Conservation (phyloP, 2,113 vertebrate species). For the Phaetusa simplex region DNA sequence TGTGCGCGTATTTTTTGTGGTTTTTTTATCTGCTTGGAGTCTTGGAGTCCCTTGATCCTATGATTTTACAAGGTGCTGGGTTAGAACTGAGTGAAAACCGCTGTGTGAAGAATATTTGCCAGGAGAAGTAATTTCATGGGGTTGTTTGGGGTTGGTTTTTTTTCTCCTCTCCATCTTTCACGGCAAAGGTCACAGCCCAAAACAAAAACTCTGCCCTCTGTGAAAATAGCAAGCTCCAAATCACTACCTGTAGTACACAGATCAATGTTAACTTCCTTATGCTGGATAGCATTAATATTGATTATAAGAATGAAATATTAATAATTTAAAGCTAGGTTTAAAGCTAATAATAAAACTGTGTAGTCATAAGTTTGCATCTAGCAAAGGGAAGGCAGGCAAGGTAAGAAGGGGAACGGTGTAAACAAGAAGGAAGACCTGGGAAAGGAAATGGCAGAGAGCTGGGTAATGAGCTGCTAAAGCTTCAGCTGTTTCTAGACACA, state of each 20-base stretch:
- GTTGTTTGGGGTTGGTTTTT: background rate
- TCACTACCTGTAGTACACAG: background rate
- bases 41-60: background rate
- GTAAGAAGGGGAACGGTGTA: background rate
- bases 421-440: background rate
- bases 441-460: background rate
- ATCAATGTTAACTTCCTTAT: background rate
- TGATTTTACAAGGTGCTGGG: background rate
- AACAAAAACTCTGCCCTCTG: background rate
- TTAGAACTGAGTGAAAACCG: background rate
- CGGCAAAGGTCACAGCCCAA: background rate
- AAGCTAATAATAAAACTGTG: background rate
- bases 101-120: background rate
- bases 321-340: background rate
- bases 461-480: background rate
- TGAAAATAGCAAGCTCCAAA: background rate
- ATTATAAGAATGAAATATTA: background rate
- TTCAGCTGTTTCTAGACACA: background rate
- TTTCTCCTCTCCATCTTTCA: background rate
- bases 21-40: background rate
- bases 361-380: background rate
- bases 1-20: rapidly evolving
- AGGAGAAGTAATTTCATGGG: background rate
- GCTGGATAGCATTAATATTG: background rate
- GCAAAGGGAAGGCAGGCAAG: background rate